Evolutionary conservation across 2,888 invertebrate species (phyloP).

Genomic region (Molorchus minor): DNA sequence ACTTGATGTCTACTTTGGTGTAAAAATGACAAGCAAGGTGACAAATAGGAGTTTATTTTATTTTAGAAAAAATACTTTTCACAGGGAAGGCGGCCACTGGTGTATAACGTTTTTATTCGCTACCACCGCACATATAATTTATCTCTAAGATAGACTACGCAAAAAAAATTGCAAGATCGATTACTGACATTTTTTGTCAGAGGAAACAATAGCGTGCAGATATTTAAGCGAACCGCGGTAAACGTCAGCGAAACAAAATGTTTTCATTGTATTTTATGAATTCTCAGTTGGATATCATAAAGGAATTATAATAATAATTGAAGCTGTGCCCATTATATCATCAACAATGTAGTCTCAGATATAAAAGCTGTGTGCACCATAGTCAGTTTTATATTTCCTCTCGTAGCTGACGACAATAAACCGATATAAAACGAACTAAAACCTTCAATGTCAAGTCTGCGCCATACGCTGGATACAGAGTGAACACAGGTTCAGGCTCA

Average conservation of each 20-base stretch:
- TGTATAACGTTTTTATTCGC: too few species aligned
- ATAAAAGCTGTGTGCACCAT: conserved; percentile 20
- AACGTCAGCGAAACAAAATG: conserved; percentile 14
- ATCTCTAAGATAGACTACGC: too few species aligned
- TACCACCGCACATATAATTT: too few species aligned
- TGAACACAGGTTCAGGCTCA: too few species aligned
- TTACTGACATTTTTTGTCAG: background rate
- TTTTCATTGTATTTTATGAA: conserved; percentile 17
- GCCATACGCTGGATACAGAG: too few species aligned
- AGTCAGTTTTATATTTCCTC: conserved; percentile 25
- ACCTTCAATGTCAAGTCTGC: conserved; percentile 27
- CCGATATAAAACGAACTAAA: conserved; percentile 25
- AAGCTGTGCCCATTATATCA: conserved; percentile 20
- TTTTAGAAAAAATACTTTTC: too few species aligned
- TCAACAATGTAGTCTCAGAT: conserved; percentile 23
- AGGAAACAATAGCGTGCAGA: background rate
- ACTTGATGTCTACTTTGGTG: too few species aligned
- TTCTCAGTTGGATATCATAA: conserved; percentile 19
- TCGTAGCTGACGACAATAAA: conserved; percentile 23
- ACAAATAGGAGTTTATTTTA: too few species aligned
- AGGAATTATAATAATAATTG: conserved; percentile 25
- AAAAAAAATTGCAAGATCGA: too few species aligned
- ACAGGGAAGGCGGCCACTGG: too few species aligned
- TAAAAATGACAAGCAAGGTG: too few species aligned
- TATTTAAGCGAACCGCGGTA: background rate